Evolutionary conservation across 2,797 vertebrate species (phyloP).

Genomic region (Melanotaenia nigrans): DNA sequence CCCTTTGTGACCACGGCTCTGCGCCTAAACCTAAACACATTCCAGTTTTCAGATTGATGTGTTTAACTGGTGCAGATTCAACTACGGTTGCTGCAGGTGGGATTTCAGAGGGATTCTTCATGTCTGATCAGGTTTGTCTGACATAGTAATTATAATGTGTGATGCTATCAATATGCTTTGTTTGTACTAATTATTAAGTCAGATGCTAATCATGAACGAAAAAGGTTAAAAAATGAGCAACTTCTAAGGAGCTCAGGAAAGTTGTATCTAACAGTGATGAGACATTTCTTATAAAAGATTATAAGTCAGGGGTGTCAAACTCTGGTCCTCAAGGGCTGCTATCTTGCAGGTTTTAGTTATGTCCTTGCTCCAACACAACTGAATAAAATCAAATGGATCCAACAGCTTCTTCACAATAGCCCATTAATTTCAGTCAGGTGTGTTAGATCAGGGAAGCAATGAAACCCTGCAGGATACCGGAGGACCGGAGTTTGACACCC

Average conservation of each 20-base stretch:
- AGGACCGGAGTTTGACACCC: no score
- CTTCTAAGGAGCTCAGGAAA: not conserved
- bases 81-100: not conserved
- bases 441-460: no score
- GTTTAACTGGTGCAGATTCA: no score
- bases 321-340: no score
- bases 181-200: not conserved
- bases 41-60: no score
- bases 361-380: no score
- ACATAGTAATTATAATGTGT: no score
- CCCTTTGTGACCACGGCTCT: not conserved
- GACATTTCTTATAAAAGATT: not conserved
- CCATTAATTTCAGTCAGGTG: no score
- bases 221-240: not conserved
- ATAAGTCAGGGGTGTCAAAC: not conserved
- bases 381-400: no score
- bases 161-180: not conserved
- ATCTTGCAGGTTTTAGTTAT: no score
- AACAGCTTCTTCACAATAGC: no score
- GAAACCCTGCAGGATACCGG: no score
- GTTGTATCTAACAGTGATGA: not conserved
- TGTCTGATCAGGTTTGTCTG: not conserved
- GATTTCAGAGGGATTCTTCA: not conserved
- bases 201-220: not conserved
- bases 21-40: not conserved